Percentiles rank a stretch among this genome's conserved stretches.
These are phyloP conservation scores for Megalurothrips usitatus DNA, from an alignment of 2,888 invertebrate genomes.

Conservation along the genomic window DNA sequence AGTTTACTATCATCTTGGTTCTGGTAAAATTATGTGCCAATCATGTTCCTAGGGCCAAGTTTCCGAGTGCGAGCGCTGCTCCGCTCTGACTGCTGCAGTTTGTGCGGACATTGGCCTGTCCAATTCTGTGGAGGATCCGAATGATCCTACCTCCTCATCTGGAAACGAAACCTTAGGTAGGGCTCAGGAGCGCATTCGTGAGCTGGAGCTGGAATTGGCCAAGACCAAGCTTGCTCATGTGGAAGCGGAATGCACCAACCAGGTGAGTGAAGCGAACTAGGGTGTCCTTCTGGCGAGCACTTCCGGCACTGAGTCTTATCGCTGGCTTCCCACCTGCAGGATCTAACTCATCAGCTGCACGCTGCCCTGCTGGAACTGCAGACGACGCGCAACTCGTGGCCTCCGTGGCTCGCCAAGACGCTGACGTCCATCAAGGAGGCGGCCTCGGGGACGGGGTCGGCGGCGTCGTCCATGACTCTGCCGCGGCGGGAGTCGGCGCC, in stretches of 20 bases:
- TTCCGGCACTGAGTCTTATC: background rate
- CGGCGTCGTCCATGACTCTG: background rate
- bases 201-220: slow-evolving; percentile 91
- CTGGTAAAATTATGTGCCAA: slow-evolving; percentile 29
- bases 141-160: background rate
- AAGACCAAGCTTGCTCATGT: slow-evolving; percentile 96
- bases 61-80: slow-evolving; percentile 54
- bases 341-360: slow-evolving; percentile 84
- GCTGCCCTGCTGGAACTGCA: slow-evolving; percentile 74
- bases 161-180: slow-evolving; percentile 39
- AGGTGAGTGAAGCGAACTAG: slow-evolving; percentile 52
- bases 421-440: slow-evolving; percentile 59
- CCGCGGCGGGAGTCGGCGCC: background rate
- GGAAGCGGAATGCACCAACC: slow-evolving; percentile 93
- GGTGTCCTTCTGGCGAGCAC: background rate
- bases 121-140: background rate
- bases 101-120: background rate
- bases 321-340: slow-evolving; percentile 50
- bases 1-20: background rate
- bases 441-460: slow-evolving; percentile 38
- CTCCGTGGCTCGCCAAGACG: slow-evolving; percentile 93
- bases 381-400: slow-evolving; percentile 66
- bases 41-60: slow-evolving; percentile 50
- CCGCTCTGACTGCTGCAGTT: slow-evolving; percentile 35
- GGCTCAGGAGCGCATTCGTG: slow-evolving; percentile 68